A percentile compares a stretch with the other conserved stretches of the same genome.
These are phyloP conservation scores for Gymnosoma rotundatum DNA, from an alignment of 2,888 invertebrate genomes.

Conservation along the genomic window DNA sequence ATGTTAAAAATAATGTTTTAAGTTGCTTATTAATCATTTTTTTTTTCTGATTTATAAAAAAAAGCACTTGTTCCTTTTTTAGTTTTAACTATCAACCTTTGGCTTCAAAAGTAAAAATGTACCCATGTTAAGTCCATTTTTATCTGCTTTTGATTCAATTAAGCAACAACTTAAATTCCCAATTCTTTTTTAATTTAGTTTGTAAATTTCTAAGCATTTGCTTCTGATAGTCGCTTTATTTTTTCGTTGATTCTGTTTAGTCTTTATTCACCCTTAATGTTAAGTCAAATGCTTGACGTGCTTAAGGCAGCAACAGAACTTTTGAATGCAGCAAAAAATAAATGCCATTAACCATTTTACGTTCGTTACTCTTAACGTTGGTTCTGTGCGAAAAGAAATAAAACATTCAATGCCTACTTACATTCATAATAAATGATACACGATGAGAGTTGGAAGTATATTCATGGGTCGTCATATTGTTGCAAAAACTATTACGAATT, in stretches of 20 bases:
- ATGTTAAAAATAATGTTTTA: no score
- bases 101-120: no score
- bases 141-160: no score
- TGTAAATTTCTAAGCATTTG: no score
- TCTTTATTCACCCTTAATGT: background rate
- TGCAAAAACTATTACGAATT: constrained; percentile 35
- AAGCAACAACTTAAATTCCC: background rate
- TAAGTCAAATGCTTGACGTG: constrained; percentile 21
- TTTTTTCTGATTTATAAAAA: no score
- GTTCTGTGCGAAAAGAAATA: constrained; percentile 25
- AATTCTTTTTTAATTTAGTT: no score
- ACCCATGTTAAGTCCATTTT: no score
- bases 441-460: constrained; percentile 43
- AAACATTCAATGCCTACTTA: constrained; percentile 43
- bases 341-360: constrained; percentile 25
- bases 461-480: constrained; percentile 39
- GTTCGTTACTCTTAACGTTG: constrained; percentile 14
- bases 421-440: constrained; percentile 55
- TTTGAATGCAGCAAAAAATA: background rate
- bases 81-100: no score
- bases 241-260: background rate
- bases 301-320: background rate
- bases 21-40: no score
- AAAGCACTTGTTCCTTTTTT: no score
- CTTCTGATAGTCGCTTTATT: no score